Conservation (phyloP, 1,140 invertebrate species). For the Bombus sibiricus region DNA sequence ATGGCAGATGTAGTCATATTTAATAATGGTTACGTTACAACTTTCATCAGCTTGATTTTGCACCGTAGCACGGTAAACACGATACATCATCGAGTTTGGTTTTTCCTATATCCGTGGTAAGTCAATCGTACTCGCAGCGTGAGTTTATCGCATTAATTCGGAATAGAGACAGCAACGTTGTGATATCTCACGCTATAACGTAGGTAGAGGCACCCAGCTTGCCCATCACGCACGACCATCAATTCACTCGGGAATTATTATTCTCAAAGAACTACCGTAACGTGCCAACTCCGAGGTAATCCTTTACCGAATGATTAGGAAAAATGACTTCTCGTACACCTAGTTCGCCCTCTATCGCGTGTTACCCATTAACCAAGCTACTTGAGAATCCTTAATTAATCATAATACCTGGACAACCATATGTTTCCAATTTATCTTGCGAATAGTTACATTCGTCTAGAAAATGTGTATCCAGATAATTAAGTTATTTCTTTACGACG, state of each 20-base stretch:
- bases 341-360: too few species aligned
- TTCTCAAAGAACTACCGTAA: constrained; percentile 19
- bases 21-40: background rate
- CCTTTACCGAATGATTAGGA: background rate
- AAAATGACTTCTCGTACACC: constrained; percentile 5
- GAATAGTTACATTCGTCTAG: too few species aligned
- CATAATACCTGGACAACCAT: too few species aligned
- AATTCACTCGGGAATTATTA: constrained; percentile 23
- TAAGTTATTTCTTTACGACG: too few species aligned
- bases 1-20: background rate
- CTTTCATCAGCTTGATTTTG: background rate
- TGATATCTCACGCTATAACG: background rate
- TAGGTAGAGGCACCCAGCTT: background rate
- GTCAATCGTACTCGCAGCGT: constrained; percentile 19
- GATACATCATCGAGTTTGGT: constrained; percentile 20
- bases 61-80: background rate
- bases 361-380: too few species aligned
- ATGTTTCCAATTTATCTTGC: too few species aligned
- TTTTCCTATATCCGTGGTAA: constrained; percentile 23
- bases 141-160: constrained; percentile 34
- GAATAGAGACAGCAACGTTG: constrained; percentile 8
- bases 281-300: background rate
- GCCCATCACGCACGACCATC: constrained; percentile 16
- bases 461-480: too few species aligned
- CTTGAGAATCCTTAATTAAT: too few species aligned